phyloP scores from a whole-genome alignment of 2,888 invertebrate species.

The Penaeus monodon region DNA sequence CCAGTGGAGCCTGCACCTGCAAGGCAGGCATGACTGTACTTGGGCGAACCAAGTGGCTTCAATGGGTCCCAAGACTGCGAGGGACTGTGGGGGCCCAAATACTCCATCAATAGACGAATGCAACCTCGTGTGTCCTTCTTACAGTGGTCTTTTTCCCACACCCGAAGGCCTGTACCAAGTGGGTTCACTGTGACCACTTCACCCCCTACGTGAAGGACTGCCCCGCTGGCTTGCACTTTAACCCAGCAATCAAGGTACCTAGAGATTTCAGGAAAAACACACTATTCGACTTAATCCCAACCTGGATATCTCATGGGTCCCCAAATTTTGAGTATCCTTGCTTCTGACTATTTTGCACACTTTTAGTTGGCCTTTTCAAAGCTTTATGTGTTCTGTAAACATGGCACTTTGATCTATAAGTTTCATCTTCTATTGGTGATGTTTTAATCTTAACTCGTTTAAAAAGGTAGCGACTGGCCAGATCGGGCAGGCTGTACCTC shows the following conservation, averaged over 20 bases:
- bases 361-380: no score
- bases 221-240: conserved; percentile 60
- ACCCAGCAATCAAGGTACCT: conserved; percentile 26
- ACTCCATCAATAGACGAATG: no score
- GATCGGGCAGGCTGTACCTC: conserved; percentile 51
- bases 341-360: no score
- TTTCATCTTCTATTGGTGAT: neutral
- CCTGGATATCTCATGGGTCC: no score
- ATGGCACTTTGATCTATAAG: no score
- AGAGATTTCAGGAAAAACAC: no score
- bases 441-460: neutral
- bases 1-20: conserved; percentile 19
- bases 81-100: conserved; percentile 4
- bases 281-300: no score
- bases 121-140: conserved; percentile 15
- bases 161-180: conserved; percentile 49
- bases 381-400: no score
- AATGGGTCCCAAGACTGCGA: neutral
- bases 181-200: conserved; percentile 48
- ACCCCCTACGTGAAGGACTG: conserved; percentile 60
- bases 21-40: conserved; percentile 2
- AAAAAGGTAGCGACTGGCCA: conserved; percentile 58
- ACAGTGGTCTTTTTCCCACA: conserved; percentile 55
- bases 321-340: no score
- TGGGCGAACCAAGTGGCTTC: conserved; percentile 13